Percentiles rank a stretch among this genome's conserved stretches.
These are phyloP conservation scores for Lepidocyrtinus sp. DNA, from an alignment of 2,888 invertebrate species.

Conservation along the genomic window DNA sequence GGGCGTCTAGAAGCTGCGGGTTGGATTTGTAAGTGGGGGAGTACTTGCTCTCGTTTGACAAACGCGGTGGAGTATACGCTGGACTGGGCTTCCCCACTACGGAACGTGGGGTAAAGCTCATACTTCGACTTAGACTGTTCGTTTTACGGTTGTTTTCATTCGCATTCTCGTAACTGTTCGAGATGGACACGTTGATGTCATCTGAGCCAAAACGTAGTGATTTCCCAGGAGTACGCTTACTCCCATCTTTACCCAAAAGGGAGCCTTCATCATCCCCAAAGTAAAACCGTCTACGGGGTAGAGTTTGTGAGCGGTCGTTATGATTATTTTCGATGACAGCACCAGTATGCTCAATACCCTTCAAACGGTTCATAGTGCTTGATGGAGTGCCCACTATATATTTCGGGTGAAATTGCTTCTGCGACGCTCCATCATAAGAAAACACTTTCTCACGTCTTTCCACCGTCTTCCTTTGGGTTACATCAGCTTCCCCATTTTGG, in stretches of 20 bases:
- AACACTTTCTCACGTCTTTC: constrained; percentile 67
- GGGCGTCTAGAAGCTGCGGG: constrained; percentile 83
- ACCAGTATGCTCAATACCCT: constrained; percentile 69
- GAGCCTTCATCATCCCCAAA: constrained; percentile 70
- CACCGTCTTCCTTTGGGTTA: constrained; percentile 68
- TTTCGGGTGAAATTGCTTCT: constrained; percentile 70
- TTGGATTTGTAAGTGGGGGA: constrained; percentile 79
- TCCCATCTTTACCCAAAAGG: constrained; percentile 48
- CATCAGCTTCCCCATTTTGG: constrained; percentile 69
- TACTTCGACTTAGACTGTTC: constrained; percentile 67
- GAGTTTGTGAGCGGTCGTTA: constrained; percentile 64
- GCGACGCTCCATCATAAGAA: constrained; percentile 69
- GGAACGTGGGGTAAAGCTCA: constrained; percentile 68
- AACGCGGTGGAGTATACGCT: constrained; percentile 43
- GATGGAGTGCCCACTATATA: constrained; percentile 68
- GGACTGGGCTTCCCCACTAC: constrained; percentile 38
- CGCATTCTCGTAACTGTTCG: constrained; percentile 65
- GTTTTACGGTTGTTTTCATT: constrained; percentile 52
- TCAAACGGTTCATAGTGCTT: constrained; percentile 68
- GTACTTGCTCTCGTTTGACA: constrained; percentile 60
- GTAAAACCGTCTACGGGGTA: constrained; percentile 69
- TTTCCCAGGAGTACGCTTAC: constrained; percentile 57
- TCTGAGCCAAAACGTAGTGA: constrained; percentile 67
- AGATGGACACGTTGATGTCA: constrained; percentile 70
- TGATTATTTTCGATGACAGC: constrained; percentile 61